Conservation (phyloP, 1,140 invertebrate species). For the Thaumatotibia leucotreta region DNA sequence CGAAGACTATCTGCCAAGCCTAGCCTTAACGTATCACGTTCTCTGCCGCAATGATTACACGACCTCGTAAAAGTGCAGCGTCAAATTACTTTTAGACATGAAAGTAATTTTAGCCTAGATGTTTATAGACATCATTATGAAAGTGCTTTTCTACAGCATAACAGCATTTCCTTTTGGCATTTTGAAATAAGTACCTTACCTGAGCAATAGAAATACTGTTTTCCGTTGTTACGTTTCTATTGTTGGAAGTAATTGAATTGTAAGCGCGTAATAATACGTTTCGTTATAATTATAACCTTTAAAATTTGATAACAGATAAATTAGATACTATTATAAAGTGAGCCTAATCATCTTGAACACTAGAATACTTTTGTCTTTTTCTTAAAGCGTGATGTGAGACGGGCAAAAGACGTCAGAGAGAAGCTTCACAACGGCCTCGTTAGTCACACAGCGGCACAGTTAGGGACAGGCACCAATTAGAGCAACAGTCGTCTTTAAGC, state of each 20-base stretch:
- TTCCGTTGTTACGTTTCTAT: too few species aligned
- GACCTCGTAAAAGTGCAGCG: constrained; percentile 1
- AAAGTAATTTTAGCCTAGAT: neutral
- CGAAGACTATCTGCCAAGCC: neutral
- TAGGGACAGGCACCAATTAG: constrained; percentile 1
- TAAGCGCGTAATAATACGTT: too few species aligned
- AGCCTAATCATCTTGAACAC: neutral
- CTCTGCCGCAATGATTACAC: neutral
- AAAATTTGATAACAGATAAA: too few species aligned
- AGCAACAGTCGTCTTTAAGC: constrained; percentile 5
- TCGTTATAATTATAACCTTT: too few species aligned
- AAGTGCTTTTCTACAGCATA: too few species aligned
- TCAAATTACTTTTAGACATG: neutral
- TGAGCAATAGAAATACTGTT: too few species aligned
- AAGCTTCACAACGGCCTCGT: neutral
- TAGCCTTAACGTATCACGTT: neutral
- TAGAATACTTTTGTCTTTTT: neutral
- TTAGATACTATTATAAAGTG: neutral
- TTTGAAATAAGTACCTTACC: neutral
- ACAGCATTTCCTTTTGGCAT: too few species aligned
- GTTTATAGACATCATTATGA: neutral
- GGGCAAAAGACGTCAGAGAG: neutral
- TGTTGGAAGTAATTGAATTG: too few species aligned
- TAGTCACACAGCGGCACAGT: neutral
- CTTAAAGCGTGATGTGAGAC: neutral